These are phyloP conservation scores for Elaphurus davidianus DNA, from an alignment of 2,113 vertebrate genomes.

Conservation along the genomic window DNA sequence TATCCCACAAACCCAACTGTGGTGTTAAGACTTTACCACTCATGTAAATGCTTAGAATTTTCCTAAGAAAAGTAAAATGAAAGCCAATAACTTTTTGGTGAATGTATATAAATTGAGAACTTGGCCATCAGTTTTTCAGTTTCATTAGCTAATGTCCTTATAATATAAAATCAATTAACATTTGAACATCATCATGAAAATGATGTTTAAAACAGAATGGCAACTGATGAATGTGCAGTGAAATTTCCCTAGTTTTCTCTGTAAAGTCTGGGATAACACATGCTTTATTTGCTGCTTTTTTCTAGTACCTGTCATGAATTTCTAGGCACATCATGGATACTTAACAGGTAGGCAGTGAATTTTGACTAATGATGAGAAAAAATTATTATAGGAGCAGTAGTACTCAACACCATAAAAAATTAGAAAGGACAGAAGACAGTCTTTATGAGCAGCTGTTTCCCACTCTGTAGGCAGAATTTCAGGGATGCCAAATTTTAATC, in stretches of 20 bases:
- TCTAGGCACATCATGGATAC: neutral
- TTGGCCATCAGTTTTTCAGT: neutral
- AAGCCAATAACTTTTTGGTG: neutral
- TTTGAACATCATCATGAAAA: neutral
- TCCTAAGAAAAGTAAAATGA: neutral
- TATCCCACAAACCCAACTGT: neutral
- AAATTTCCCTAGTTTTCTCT: neutral
- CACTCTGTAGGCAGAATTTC: neutral
- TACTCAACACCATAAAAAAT: neutral
- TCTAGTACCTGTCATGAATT: neutral
- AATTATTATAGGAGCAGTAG: neutral
- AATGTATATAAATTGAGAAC: neutral
- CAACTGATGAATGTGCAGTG: neutral
- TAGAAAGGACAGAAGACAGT: neutral
- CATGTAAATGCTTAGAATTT: neutral
- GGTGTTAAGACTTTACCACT: neutral
- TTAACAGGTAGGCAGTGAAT: neutral
- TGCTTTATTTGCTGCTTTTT: neutral
- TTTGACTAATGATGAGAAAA: neutral
- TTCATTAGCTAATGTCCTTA: neutral
- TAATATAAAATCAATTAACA: neutral
- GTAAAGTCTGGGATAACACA: neutral
- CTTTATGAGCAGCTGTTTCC: neutral
- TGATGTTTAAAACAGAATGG: neutral
- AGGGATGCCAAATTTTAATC: neutral